A percentile compares a stretch with the other conserved stretches of the same genome.
These are phyloP conservation scores for Drosophila baimaii DNA, from an alignment of 1,140 invertebrate genomes.

Conservation along the genomic window DNA sequence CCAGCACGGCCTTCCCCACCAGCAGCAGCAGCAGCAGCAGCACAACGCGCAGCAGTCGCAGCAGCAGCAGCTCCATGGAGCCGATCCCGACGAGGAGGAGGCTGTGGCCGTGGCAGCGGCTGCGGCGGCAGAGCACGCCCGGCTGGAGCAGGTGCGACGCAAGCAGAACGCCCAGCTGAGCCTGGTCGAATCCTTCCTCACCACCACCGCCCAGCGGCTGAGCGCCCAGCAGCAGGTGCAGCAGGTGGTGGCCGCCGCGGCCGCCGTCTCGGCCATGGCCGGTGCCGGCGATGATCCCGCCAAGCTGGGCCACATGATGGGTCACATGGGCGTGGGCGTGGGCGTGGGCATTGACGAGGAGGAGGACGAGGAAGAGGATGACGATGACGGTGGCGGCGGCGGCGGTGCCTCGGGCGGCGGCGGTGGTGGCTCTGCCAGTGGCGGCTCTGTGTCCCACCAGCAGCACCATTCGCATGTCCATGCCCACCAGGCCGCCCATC, in stretches of 20 bases:
- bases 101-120: conserved; percentile 44
- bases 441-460: conserved; percentile 31
- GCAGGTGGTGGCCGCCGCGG: conserved; percentile 79
- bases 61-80: conserved; percentile 46
- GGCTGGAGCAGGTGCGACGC: conserved; percentile 72
- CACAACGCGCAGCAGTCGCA: conserved; percentile 32
- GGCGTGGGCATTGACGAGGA: conserved; percentile 56
- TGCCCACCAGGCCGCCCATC: conserved; percentile 63
- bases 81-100: conserved; percentile 65
- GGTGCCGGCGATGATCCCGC: conserved; percentile 68
- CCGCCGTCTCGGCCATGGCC: conserved; percentile 79
- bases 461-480: conserved; percentile 60
- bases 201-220: conserved; percentile 79
- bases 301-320: conserved; percentile 77
- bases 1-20: conserved; percentile 59
- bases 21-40: conserved; percentile 51
- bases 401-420: conserved; percentile 69
- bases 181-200: conserved; percentile 80
- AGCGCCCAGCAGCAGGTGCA: conserved; percentile 81
- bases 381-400: conserved; percentile 58
- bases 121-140: conserved; percentile 58
- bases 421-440: conserved; percentile 22
- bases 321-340: conserved; percentile 65
- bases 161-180: conserved; percentile 83
- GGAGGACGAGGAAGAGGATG: conserved; percentile 77